Evolutionary conservation across 92 coral and sea anemone genomes (phyloP).

Genomic region (Parazoanthus darwini): DNA sequence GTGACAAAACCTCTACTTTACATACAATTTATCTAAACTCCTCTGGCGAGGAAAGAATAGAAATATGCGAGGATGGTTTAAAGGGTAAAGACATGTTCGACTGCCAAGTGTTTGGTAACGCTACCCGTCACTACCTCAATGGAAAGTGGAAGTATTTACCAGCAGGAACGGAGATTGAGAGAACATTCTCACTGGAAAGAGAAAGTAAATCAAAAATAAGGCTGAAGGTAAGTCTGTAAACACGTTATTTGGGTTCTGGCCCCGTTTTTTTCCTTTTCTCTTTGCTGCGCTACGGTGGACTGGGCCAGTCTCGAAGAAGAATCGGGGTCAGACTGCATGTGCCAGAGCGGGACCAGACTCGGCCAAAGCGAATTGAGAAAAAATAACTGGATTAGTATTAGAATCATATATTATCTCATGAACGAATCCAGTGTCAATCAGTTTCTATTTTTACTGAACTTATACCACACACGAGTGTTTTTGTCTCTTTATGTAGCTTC

Average conservation of each 20-base stretch:
- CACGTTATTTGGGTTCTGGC: not conserved
- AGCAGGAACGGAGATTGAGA: not conserved
- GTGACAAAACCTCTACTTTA: not conserved
- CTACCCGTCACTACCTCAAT: not conserved
- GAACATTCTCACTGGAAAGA: not conserved
- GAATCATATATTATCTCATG: no score
- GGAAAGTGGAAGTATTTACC: slow-evolving; percentile 12
- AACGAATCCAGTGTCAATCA: not conserved
- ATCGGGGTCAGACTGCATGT: no score
- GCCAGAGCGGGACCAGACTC: no score
- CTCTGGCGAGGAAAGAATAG: not conserved
- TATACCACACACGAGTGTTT: no score
- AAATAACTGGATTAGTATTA: no score
- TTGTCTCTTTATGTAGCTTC: no score
- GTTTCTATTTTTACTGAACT: no score
- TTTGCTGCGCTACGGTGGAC: no score
- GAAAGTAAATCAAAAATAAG: not conserved
- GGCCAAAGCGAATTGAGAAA: no score
- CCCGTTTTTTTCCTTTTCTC: no score
- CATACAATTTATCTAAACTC: not conserved
- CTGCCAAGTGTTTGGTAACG: not conserved
- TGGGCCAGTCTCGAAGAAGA: no score
- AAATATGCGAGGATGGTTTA: not conserved
- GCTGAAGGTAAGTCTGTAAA: slow-evolving; percentile 3
- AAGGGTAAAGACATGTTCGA: not conserved